Evolutionary conservation across 2,113 vertebrate species (phyloP), one percentile per base, ranked within the genome.

Genomic region (Alligator mississippiensis): DNA sequence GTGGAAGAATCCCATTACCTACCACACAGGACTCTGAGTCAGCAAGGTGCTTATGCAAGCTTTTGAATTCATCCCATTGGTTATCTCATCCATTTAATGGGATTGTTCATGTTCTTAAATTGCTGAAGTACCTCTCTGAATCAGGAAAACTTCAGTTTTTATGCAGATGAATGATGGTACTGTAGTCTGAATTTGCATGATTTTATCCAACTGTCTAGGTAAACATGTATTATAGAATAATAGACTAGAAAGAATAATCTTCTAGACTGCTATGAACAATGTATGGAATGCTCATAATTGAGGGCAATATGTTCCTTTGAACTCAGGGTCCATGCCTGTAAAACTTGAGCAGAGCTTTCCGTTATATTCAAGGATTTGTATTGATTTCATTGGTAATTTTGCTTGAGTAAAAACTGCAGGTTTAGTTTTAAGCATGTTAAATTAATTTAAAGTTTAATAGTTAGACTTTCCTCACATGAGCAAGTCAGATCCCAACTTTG

Each of bases 81-180:
- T 91, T 59, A 91, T 86, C 84, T 21, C 25, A 0, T 91, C 47
- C 76, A 87, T 91, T 88, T 76, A 92, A 9, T 79, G 77, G n/a
- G n/a, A 57, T 58, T 87, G 25, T 27, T 92, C 81, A 60, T 72
- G 12, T 79, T 24, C 92, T 94, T 95, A 86, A 74, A 89, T 4
- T 62, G 55, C 81, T 75, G 90, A 87, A 90, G 91, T 92, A 87
- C 63, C 15, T 93, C 86, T 21, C 61, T 47, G 47, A 55, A 62
- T 70, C 61, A 82, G 63, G 78, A n/a, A 80, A 80, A 83, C 81
- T 90, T 19, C 21, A 0, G 18, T 34, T 63, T 82, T 92, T 47
- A 84, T 89, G 60, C 78, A 78, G 88, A 66, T 94, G 94, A 93
- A 91, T 94, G 95, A 89, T 47, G 47, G 47, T 47, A 47, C 47